A percentile compares a stretch with the other conserved stretches of the same genome.
Conservation (phyloP, 2,888 invertebrate species). For the Crocallis elinguaria region DNA sequence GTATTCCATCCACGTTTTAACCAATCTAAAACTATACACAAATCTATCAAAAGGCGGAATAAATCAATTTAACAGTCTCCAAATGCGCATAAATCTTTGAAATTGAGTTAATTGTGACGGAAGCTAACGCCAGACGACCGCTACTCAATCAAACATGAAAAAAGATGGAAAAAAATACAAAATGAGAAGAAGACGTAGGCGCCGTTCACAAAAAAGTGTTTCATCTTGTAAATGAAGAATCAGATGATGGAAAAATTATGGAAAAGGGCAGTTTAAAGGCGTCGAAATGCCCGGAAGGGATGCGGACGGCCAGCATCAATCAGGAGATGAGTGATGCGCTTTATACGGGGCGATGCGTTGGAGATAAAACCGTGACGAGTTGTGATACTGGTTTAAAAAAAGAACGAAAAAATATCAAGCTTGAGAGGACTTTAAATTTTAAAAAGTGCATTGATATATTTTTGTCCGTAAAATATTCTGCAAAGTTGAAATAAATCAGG, state of each 20-base stretch:
- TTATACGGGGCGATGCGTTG: background rate
- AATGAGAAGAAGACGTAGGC: conserved; percentile 43
- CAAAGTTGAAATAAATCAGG: background rate
- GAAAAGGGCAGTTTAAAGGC: conserved; percentile 54
- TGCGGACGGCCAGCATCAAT: conserved; percentile 57
- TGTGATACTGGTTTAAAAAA: conserved; percentile 1
- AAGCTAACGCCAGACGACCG: conserved; percentile 48
- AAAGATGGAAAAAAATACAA: conserved; percentile 37
- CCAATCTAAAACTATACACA: conserved; percentile 16
- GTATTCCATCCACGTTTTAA: conserved; percentile 14
- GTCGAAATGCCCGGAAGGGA: conserved; percentile 65
- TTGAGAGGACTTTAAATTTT: too few relatives aligned
- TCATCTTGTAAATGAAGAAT: conserved; percentile 72
- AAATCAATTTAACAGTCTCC: conserved; percentile 36
- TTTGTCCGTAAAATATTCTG: too few relatives aligned
- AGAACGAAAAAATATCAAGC: too few relatives aligned
- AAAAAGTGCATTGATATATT: too few relatives aligned
- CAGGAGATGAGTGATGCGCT: conserved; percentile 45
- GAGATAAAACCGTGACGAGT: conserved; percentile 9
- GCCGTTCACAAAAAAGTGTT: conserved; percentile 68
- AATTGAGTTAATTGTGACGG: conserved; percentile 59
- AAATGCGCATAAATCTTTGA: conserved; percentile 46
- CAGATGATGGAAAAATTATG: conserved; percentile 44
- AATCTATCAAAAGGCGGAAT: conserved; percentile 23
- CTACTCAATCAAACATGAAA: conserved; percentile 61